phyloP scores from a whole-genome alignment of 1,140 invertebrate species.

The Drosophila saltans region DNA sequence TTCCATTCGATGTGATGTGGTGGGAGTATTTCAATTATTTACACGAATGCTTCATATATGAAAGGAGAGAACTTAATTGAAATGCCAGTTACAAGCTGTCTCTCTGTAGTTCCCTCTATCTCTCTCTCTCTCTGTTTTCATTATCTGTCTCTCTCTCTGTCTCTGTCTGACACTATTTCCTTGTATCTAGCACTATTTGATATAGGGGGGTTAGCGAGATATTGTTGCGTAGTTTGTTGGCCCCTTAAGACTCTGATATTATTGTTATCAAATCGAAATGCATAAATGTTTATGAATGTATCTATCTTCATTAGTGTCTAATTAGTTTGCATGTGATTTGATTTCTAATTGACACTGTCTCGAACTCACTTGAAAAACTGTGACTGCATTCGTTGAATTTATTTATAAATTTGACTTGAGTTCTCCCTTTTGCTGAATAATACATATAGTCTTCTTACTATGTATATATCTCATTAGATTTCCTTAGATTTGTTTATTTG shows the following conservation, averaged over 20 bases:
- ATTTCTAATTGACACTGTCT: slow-evolving; percentile 19
- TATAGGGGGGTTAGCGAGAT: background rate
- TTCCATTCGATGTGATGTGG: slow-evolving; percentile 44
- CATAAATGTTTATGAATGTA: background rate
- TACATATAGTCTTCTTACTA: background rate
- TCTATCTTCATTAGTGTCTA: background rate
- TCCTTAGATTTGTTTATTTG: slow-evolving; percentile 34
- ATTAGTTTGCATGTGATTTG: slow-evolving; percentile 40
- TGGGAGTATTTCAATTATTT: slow-evolving; percentile 76
- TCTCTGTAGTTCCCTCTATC: background rate
- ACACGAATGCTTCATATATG: slow-evolving; percentile 48
- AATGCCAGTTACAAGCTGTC: slow-evolving; percentile 9
- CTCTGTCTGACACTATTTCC: too few relatives aligned
- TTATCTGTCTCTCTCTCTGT: too few relatives aligned
- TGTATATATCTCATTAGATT: slow-evolving; percentile 29
- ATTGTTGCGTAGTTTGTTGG: background rate
- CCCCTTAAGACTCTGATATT: slow-evolving; percentile 5
- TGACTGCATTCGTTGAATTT: background rate
- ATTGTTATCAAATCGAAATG: background rate
- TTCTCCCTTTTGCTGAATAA: slow-evolving; percentile 24
- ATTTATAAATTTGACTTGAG: slow-evolving; percentile 23
- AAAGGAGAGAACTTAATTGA: background rate
- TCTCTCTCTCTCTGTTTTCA: background rate
- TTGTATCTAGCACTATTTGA: too few relatives aligned
- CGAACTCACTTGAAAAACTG: slow-evolving; percentile 1